phyloP scores from a whole-genome alignment of 2,888 invertebrate genomes.

The Orthonychiurus folsomi region DNA sequence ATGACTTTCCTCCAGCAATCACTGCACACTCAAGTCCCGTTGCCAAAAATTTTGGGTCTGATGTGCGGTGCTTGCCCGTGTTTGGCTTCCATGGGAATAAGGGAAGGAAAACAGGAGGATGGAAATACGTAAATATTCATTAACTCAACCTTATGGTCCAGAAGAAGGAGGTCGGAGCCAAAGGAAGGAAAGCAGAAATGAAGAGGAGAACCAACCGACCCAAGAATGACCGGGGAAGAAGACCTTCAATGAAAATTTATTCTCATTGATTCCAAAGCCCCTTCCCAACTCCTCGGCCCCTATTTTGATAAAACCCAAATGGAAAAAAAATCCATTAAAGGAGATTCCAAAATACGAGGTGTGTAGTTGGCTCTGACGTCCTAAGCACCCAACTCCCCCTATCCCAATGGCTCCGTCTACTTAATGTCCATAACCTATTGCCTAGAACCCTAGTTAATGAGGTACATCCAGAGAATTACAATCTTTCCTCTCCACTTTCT shows the following conservation, averaged over 20 bases:
- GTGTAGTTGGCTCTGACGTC: constrained; percentile 13
- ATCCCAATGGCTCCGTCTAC: neutral
- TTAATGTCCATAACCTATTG: neutral
- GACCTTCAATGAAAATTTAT: constrained; percentile 39
- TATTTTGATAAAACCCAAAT: constrained; percentile 5
- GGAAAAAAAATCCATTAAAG: constrained; percentile 25
- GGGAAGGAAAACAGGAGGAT: constrained; percentile 11
- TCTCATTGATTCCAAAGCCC: constrained; percentile 26
- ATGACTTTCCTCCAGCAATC: neutral
- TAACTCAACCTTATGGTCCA: constrained; percentile 24
- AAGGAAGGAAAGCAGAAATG: too few species aligned
- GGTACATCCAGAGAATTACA: constrained; percentile 1
- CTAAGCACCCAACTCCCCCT: neutral
- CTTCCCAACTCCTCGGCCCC: neutral
- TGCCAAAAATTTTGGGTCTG: neutral
- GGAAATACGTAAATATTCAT: constrained; percentile 39
- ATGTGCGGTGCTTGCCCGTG: neutral
- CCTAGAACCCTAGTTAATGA: neutral
- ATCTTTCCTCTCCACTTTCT: too few species aligned
- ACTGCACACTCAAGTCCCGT: neutral
- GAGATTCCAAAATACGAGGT: constrained; percentile 22
- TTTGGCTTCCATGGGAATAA: constrained; percentile 14
- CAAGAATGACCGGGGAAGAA: constrained; percentile 30
- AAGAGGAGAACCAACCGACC: constrained; percentile 30
- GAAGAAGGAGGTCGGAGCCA: too few species aligned